Evolutionary conservation across 2,888 invertebrate species (phyloP).

Genomic region (Parnassius orleans): DNA sequence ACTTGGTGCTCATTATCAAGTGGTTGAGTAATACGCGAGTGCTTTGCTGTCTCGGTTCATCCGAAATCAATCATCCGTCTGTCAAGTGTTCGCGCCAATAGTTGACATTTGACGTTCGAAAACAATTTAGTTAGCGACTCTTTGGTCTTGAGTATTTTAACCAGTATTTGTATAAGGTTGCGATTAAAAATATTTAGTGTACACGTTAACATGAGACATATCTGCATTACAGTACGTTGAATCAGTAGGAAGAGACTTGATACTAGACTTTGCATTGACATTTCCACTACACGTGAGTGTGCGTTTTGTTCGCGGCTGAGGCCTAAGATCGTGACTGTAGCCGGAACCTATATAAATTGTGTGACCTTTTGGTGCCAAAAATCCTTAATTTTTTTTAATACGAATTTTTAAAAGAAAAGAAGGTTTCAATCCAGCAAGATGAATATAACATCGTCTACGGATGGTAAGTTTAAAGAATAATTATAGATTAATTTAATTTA

Average conservation of each 20-base stretch:
- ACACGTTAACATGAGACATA: constrained; percentile 8
- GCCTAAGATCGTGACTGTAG: neutral
- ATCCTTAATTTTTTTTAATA: neutral
- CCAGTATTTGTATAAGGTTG: constrained; percentile 29
- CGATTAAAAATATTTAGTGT: constrained; percentile 16
- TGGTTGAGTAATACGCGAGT: constrained; percentile 33
- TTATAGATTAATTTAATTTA: constrained; percentile 35
- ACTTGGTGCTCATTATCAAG: constrained; percentile 1
- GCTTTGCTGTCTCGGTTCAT: constrained; percentile 35
- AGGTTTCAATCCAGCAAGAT: constrained; percentile 46
- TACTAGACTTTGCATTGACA: constrained; percentile 12
- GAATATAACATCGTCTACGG: constrained; percentile 73
- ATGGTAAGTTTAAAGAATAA: constrained; percentile 56
- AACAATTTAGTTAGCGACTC: constrained; percentile 27
- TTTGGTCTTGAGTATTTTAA: constrained; percentile 23
- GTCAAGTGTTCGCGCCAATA: constrained; percentile 78
- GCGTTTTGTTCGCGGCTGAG: constrained; percentile 4
- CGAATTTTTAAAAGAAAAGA: neutral
- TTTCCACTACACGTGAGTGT: constrained; percentile 19
- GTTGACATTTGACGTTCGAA: constrained; percentile 68
- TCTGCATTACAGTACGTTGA: constrained; percentile 29
- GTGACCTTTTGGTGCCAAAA: neutral
- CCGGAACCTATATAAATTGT: neutral
- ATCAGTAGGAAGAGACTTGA: neutral
- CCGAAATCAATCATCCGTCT: constrained; percentile 62